Conservation (phyloP, 1,140 invertebrate genomes). For the Papilio xuthus region DNA sequence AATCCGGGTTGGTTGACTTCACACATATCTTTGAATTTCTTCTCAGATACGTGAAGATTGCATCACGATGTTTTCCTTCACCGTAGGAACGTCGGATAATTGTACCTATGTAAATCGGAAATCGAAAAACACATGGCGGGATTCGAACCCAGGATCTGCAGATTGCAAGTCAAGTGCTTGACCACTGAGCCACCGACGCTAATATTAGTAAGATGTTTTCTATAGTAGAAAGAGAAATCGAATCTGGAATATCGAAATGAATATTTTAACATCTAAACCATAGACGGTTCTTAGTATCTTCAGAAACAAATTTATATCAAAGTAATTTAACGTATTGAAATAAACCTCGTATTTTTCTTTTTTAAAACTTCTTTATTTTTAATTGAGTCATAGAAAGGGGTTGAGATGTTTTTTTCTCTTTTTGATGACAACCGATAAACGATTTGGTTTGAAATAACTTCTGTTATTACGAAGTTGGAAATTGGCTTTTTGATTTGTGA, state of each 20-base stretch:
- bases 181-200: too few species aligned
- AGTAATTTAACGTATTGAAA: conserved; percentile 36
- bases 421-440: conserved; percentile 76
- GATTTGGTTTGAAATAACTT: conserved; percentile 65
- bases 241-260: not conserved
- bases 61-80: too few species aligned
- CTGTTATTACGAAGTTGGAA: conserved; percentile 60
- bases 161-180: too few species aligned
- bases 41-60: too few species aligned
- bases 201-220: too few species aligned
- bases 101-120: too few species aligned
- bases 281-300: not conserved
- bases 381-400: conserved; percentile 71
- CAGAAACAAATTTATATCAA: not conserved
- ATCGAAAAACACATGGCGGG: too few species aligned
- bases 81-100: too few species aligned
- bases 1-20: too few species aligned
- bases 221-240: not conserved
- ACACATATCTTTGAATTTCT: too few species aligned
- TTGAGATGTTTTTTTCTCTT: conserved; percentile 69
- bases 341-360: conserved; percentile 50
- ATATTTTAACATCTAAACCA: not conserved
- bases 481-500: conserved; percentile 60
- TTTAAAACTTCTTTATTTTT: conserved; percentile 56
- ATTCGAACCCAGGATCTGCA: too few species aligned